Base-by-base conservation (phyloP, 2,113 vertebrate genomes). In the Pogonocichla stellata region DNA sequence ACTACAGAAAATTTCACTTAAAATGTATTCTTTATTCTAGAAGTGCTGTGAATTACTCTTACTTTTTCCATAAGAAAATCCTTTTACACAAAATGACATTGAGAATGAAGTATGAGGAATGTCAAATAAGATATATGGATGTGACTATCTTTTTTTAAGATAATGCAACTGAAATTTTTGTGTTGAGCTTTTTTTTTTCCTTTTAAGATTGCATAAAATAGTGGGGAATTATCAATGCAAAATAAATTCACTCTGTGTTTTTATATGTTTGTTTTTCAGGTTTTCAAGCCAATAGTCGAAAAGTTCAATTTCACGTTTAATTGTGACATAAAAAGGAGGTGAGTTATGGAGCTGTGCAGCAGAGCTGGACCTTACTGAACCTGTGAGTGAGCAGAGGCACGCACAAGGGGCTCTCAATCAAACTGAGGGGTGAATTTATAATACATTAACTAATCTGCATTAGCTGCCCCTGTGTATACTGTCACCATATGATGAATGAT, bases 271-370 rank as follows among this genome's bases (percentile, higher is more conserved):
- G 34, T 83, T 94, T 96, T 97, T 85, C 97, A 99, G 99, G 98
- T 99, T 58, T 99, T 99, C 92, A 99, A 99, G 97, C 99, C 99
- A 34, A 98, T 99, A 22, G 93, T 98, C 36, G 99, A 99, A 94
- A 99, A 98, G 95, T 99, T 99, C 93, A 99, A 98, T 29, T 97
- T 99, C 90, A 98, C 95, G 9, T 99, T 99, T 96, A 98, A 98
- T 86, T 99, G 99, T 94, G 98, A 99, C 95, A 96, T 99, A 96
- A 99, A 97, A 97, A 99, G 98, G 98, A 99, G 99, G 99, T 99
- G 91, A 95, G 98, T 75, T 77, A 34, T 8, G 50, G 56, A 62
- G 66, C 18, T 0, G 0, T 1, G 38, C 50, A 58, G 40, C 65
- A 75, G 43, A 62, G 43, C 31, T 42, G 40, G 65, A 28, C 36